These are phyloP conservation scores for Spodoptera picta DNA, from an alignment of 2,888 invertebrate genomes.

Conservation along the genomic window DNA sequence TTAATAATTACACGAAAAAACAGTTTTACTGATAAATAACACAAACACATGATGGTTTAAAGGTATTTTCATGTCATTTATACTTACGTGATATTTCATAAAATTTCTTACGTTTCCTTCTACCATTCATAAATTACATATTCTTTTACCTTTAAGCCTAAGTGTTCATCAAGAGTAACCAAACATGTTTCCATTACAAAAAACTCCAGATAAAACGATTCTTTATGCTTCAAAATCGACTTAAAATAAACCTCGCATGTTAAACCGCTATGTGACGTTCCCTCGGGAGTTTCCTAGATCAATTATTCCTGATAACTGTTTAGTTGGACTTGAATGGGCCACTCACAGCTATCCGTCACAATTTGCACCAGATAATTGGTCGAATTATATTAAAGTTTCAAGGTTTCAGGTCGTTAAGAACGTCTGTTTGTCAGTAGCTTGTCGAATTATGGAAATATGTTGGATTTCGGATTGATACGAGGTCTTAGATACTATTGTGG, in stretches of 20 bases:
- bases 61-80: too few relatives aligned
- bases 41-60: too few relatives aligned
- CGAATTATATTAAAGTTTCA: slow-evolving; percentile 59
- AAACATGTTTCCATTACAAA: too few relatives aligned
- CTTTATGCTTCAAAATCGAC: slow-evolving; percentile 18
- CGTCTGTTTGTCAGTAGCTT: slow-evolving; percentile 43
- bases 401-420: slow-evolving; percentile 41
- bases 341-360: slow-evolving; percentile 69
- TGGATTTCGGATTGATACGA: background rate
- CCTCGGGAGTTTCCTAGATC: slow-evolving; percentile 58
- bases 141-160: too few relatives aligned
- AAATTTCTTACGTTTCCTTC: too few relatives aligned
- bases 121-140: too few relatives aligned
- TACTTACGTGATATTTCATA: too few relatives aligned
- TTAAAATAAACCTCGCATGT: slow-evolving; percentile 63
- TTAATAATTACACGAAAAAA: too few relatives aligned
- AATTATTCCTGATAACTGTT: slow-evolving; percentile 68
- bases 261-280: slow-evolving; percentile 49
- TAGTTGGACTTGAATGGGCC: slow-evolving; percentile 39
- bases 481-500: background rate
- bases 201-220: too few relatives aligned
- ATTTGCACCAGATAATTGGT: slow-evolving; percentile 73
- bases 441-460: slow-evolving; percentile 36
- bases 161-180: too few relatives aligned
- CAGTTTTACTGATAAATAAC: too few relatives aligned